phyloP scores from a whole-genome alignment of 2,113 vertebrate genomes.

The Heterotilapia buettikoferi region DNA sequence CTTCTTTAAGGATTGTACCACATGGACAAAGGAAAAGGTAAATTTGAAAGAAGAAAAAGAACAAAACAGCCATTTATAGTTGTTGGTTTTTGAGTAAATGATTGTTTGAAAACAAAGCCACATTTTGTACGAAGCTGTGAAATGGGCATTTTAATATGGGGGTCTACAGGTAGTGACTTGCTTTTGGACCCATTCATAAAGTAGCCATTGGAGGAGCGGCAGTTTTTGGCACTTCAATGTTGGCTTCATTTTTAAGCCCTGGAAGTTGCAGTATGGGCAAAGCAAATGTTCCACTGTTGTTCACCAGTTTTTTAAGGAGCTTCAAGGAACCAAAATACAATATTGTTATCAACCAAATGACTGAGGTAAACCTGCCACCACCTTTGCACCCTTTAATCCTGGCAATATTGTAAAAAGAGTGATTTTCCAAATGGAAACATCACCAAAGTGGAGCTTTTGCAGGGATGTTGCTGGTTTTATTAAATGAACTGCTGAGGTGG shows the following conservation, averaged over 20 bases:
- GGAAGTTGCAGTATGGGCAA: neutral
- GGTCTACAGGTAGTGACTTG: neutral
- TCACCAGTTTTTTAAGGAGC: neutral
- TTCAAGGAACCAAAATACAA: neutral
- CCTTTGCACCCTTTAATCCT: neutral
- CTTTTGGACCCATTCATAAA: neutral
- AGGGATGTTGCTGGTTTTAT: neutral
- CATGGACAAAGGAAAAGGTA: neutral
- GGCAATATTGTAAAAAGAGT: neutral
- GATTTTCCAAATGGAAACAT: neutral
- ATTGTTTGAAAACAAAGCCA: neutral
- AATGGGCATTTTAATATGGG: neutral
- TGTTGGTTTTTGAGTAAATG: neutral
- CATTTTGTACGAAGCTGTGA: neutral
- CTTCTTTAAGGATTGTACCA: neutral
- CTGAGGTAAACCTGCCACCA: neutral
- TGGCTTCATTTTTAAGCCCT: neutral
- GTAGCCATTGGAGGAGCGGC: neutral
- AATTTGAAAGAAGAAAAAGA: neutral
- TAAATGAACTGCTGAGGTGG: neutral
- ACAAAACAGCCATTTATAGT: neutral
- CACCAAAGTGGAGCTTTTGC: neutral
- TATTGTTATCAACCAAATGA: neutral
- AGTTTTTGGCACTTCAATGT: neutral
- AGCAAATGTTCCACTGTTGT: neutral